A percentile compares a stretch with the other conserved stretches of the same genome.
phyloP scores from a whole-genome alignment of 2,888 invertebrate species.

The Antheraea assamensis region DNA sequence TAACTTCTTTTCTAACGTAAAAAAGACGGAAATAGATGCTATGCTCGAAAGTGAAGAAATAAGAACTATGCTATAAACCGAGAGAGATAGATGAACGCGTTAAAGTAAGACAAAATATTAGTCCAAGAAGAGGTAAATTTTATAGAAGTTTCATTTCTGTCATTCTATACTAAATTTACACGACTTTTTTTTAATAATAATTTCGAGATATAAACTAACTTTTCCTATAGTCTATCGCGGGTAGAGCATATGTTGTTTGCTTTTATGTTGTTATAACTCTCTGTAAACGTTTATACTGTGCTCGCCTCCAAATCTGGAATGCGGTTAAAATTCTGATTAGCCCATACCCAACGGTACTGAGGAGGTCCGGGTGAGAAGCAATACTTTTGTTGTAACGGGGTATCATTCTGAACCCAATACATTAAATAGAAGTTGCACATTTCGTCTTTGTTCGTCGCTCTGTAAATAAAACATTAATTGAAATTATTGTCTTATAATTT shows the following conservation, averaged over 20 bases:
- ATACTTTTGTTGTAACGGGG: constrained; percentile 89
- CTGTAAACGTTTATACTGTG: constrained; percentile 41
- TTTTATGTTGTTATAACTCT: not conserved
- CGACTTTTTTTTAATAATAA: not conserved
- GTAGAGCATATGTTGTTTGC: not conserved
- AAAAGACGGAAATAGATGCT: too few relatives aligned
- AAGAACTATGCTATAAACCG: not conserved
- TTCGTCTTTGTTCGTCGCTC: constrained; percentile 92
- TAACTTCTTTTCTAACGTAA: too few relatives aligned
- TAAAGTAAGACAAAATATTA: not conserved
- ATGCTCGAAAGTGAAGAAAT: too few relatives aligned
- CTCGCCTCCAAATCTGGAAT: constrained; percentile 89
- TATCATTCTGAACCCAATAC: constrained; percentile 92
- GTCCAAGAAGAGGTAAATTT: too few relatives aligned
- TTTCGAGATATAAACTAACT: not conserved
- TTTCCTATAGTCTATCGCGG: not conserved
- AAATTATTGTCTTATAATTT: too few relatives aligned
- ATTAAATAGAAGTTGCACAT: constrained; percentile 98
- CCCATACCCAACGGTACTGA: constrained; percentile 89
- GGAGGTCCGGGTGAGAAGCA: constrained; percentile 94
- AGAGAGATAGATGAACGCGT: not conserved
- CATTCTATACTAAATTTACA: not conserved
- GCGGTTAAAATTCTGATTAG: constrained; percentile 84
- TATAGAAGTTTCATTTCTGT: not conserved
- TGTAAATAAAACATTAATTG: constrained; percentile 46